phyloP scores from a whole-genome alignment of 1,140 invertebrate genomes.

The Ceratina japonica region DNA sequence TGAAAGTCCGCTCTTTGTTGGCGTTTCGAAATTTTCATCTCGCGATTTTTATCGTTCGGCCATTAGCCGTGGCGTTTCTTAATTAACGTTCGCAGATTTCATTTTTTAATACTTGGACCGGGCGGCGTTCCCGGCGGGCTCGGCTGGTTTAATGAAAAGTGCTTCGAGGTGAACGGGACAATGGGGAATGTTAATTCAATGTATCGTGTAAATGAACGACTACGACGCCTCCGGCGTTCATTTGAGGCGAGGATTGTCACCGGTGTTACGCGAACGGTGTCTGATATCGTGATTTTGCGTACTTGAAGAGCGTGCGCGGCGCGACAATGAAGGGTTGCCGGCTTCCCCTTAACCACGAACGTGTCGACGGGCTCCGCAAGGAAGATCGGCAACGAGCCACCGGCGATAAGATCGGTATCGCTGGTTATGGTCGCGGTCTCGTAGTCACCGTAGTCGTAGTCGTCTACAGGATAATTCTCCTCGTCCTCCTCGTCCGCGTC shows the following conservation, averaged over 20 bases:
- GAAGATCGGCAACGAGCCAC: constrained; percentile 87
- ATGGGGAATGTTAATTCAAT: background rate
- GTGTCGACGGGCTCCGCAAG: constrained; percentile 90
- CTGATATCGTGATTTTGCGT: background rate
- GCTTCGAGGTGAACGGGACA: background rate
- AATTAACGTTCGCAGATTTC: too few species aligned
- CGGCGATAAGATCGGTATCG: constrained; percentile 77
- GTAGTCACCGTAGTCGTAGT: constrained; percentile 72
- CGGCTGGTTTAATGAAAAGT: too few species aligned
- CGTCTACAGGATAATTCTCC: constrained; percentile 75
- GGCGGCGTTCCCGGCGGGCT: too few species aligned
- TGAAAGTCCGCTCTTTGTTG: background rate
- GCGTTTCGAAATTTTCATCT: background rate
- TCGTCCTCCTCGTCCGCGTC: constrained; percentile 76
- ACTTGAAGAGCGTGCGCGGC: constrained; percentile 89
- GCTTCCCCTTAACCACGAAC: constrained; percentile 93
- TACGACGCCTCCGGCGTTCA: background rate
- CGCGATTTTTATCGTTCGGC: background rate
- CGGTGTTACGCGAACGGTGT: background rate
- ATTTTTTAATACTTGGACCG: too few species aligned
- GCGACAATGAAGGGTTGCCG: constrained; percentile 91
- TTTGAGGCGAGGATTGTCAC: background rate
- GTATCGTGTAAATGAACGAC: background rate
- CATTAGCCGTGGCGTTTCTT: too few species aligned
- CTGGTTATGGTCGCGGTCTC: constrained; percentile 73